These are phyloP conservation scores for Nematostella vectensis DNA, from an alignment of 92 coral and sea anemone species.

Conservation along the genomic window DNA sequence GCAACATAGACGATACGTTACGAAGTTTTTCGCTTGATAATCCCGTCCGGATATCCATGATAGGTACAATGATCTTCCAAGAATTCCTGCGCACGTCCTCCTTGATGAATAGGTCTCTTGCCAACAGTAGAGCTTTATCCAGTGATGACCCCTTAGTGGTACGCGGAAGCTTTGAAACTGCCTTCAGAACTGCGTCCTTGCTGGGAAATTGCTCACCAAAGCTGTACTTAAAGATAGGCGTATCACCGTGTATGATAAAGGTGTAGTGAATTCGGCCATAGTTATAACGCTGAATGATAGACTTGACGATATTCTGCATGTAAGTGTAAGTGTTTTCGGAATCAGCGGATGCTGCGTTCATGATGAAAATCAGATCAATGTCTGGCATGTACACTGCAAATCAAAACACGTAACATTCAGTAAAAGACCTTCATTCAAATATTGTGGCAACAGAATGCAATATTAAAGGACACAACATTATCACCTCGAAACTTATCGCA, in stretches of 20 bases:
- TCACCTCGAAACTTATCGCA: too few species aligned
- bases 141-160: slow-evolving; percentile 9
- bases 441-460: too few species aligned
- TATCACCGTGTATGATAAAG: slow-evolving; percentile 14
- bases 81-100: slow-evolving; percentile 15
- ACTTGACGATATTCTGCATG: slow-evolving; percentile 11
- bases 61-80: slow-evolving; percentile 16
- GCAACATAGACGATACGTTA: slow-evolving; percentile 10
- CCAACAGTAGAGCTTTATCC: slow-evolving; percentile 17
- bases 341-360: slow-evolving; percentile 18
- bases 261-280: slow-evolving; percentile 27
- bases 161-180: slow-evolving; percentile 19
- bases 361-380: slow-evolving; percentile 20
- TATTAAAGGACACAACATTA: too few species aligned
- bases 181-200: slow-evolving; percentile 13
- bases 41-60: slow-evolving; percentile 12
- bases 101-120: slow-evolving; percentile 7
- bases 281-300: slow-evolving; percentile 25
- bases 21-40: slow-evolving; percentile 1
- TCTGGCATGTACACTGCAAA: slow-evolving; percentile 22
- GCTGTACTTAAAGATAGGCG: slow-evolving; percentile 13
- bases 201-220: slow-evolving; percentile 22
- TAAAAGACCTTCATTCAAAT: too few species aligned
- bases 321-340: slow-evolving; percentile 13
- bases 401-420: not conserved